Evolutionary conservation across 2,888 invertebrate species (phyloP).

Genomic region (Dasypolia templi): DNA sequence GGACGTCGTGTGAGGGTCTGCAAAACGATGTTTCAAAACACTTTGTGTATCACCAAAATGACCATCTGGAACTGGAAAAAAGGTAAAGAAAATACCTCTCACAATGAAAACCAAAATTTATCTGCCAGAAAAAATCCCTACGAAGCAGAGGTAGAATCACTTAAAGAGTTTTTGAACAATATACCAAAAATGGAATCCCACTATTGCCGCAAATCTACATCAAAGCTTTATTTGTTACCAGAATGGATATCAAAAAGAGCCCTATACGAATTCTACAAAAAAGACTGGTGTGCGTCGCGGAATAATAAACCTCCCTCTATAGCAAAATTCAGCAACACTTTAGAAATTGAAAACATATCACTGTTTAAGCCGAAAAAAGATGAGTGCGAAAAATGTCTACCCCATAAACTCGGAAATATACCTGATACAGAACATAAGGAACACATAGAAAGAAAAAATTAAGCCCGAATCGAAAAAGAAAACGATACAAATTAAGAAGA

Average conservation of each 20-base stretch:
- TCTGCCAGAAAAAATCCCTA: constrained; percentile 43
- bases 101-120: constrained; percentile 28
- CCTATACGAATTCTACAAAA: constrained; percentile 46
- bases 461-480: constrained; percentile 49
- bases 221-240: constrained; percentile 46
- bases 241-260: constrained; percentile 46
- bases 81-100: constrained; percentile 37
- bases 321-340: constrained; percentile 41
- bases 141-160: constrained; percentile 41
- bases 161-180: constrained; percentile 42
- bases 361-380: constrained; percentile 46
- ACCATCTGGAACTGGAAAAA: constrained; percentile 45
- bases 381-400: constrained; percentile 43
- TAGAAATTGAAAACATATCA: constrained; percentile 43
- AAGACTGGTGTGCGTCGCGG: constrained; percentile 37
- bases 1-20: constrained; percentile 42
- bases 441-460: constrained; percentile 49
- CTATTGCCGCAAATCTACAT: constrained; percentile 42
- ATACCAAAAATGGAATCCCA: constrained; percentile 43
- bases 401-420: constrained; percentile 45
- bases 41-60: constrained; percentile 45
- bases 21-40: constrained; percentile 50
- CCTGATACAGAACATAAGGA: constrained; percentile 41
- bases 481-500: constrained; percentile 47
- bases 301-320: constrained; percentile 44